Base-by-base conservation (phyloP, 2,113 vertebrate genomes). In the Pluvialis apricaria region DNA sequence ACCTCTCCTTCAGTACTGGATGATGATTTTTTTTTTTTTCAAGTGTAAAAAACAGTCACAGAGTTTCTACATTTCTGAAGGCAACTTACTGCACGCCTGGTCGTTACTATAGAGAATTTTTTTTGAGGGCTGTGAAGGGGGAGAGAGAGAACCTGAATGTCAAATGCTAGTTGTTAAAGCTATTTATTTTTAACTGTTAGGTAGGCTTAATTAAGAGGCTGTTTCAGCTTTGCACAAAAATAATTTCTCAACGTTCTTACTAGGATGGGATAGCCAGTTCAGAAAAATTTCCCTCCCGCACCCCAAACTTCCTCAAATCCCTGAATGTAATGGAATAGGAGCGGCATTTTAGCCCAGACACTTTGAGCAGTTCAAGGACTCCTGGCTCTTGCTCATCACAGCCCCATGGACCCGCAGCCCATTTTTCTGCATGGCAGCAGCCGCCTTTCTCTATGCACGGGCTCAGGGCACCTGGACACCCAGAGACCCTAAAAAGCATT, bases 401-500 rank as follows among this genome's bases (percentile, higher is more conserved):
- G 22, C 18, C 26, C 77, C 16, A 5, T 0, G 26, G 26, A 6
- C 51, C 65, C 13, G 16, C 2, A 15, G 58, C 38, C 40, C 31
- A 40, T 77, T 71, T 28, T 14, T 10, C 49, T 52, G 29, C 2
- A 0, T 10, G 28, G 62, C 55, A 55, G 31, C 47, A 14, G n/a
- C 14, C 4, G 7, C 13, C 54, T 22, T 17, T 28, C 44, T 19
- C n/a, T 32, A 3, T 2, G 31, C 21, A 0, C 2, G 18, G 40
- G 31, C 47, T 45, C 15, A 7, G 61, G 18, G 45, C 51, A 15
- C 32, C 38, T 3, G 78, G 32, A 7, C 44, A 19, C 22, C 34
- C 65, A 32, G n/a, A 75, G 73, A 62, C 2, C 49, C 70, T 45
- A 31, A 38, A 52, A 13, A 45, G 44, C 44, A 11, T 58, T 36